Percentiles rank a stretch among this genome's conserved stretches.
Evolutionary conservation across 2,888 invertebrate genomes (phyloP).

Genomic region (Thyatira batis): DNA sequence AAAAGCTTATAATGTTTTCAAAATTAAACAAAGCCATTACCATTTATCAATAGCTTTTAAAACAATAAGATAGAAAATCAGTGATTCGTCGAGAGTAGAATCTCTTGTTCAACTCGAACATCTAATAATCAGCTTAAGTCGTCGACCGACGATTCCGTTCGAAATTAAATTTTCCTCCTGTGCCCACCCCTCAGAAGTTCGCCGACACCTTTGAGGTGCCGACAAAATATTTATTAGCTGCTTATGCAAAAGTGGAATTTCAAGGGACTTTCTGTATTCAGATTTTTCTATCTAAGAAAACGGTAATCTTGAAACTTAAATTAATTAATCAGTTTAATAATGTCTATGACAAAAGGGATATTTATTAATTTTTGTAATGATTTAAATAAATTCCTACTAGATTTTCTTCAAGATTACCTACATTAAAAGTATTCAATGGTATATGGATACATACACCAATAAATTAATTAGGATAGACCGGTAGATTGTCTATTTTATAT

Average conservation of each 20-base stretch:
- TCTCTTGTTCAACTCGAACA: slow-evolving; percentile 16
- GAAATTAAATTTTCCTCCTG: slow-evolving; percentile 23
- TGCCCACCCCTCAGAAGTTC: slow-evolving; percentile 12
- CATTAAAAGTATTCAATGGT: too few relatives aligned
- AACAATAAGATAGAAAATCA: neutral
- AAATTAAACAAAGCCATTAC: too few relatives aligned
- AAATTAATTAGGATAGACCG: too few relatives aligned
- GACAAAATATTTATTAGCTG: slow-evolving; percentile 30
- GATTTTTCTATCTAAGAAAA: neutral
- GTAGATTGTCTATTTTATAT: too few relatives aligned
- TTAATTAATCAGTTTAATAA: too few relatives aligned
- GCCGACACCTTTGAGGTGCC: slow-evolving; percentile 23
- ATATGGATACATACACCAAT: too few relatives aligned
- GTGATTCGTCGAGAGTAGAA: neutral
- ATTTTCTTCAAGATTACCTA: too few relatives aligned
- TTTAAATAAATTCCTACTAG: too few relatives aligned
- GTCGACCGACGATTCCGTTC: slow-evolving; percentile 12
- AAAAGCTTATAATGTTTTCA: too few relatives aligned
- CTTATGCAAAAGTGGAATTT: slow-evolving; percentile 9
- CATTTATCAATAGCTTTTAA: neutral
- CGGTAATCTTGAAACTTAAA: too few relatives aligned
- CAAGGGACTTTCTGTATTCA: neutral
- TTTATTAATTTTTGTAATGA: too few relatives aligned
- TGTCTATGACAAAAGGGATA: too few relatives aligned
- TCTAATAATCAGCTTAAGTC: slow-evolving; percentile 21